Evolutionary conservation across 2,797 vertebrate genomes (phyloP), one percentile per base, ranked within the genome.

Genomic region (Botia kubotai): DNA sequence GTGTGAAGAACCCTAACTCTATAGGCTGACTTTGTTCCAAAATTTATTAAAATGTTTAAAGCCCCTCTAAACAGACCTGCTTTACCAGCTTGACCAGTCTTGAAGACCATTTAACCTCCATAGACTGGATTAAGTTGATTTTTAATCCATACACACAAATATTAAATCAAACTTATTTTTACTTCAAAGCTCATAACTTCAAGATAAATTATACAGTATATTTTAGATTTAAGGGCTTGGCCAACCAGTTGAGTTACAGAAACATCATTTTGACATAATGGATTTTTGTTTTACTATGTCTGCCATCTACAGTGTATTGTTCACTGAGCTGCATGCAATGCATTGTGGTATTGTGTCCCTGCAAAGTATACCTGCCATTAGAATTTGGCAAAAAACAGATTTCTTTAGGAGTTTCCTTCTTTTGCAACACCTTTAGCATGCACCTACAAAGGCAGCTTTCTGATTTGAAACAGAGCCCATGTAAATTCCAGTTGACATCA

Each of bases 401-500:
- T 57, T 19, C 19, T 6, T 29, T 33, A 13, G 19, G 43, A 33
- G 33, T 55, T 77, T 6, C 10, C 43, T 46, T 10, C 43, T 2
- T 11, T 11, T 46, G 43, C 43, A 46, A 46, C 43, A 46, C 43
- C 43, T 46, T 68, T 55, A 11, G 43, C 43, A 46, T 46, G 43
- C 7, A 46, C 10, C 0, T 46, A 46, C 10, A 46, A 67, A 21
- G 43, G 43, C 43, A 6, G 39, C 39, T 43, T 43, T 10, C 10
- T 10, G 2, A 39, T 66, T 36, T 33, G 6, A 26, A 75, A 21
- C 26, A 10, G 13, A 75, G n/a, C 5, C 29, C 11, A 19, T 58
- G 21, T 66, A 17, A 66, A 17, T 65, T 46, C 46, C 53, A 77
- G 21, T 33, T 69, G 65, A 46, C 65, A 48, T 77, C 21, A 68